Conservation (phyloP, 2,113 vertebrate species). For the Zosterops hypoxanthus region DNA sequence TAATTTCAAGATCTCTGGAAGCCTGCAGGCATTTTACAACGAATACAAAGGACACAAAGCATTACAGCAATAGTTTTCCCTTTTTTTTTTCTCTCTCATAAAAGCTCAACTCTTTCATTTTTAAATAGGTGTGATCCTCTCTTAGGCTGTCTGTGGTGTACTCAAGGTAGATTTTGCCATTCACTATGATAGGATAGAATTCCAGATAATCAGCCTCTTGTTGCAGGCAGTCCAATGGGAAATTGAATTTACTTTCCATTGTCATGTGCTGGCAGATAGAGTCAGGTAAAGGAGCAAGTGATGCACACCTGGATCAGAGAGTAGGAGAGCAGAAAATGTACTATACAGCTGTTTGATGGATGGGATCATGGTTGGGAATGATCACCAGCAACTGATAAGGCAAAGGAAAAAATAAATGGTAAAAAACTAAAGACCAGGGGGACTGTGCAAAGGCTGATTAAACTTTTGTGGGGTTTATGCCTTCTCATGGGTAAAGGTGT, state of each 20-base stretch:
- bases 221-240: background rate
- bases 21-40: background rate
- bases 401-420: background rate
- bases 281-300: background rate
- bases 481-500: background rate
- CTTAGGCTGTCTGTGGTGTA: background rate
- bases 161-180: background rate
- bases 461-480: background rate
- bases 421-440: background rate
- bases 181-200: background rate
- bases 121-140: background rate
- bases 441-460: background rate
- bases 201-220: background rate
- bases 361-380: background rate
- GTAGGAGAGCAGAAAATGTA: background rate
- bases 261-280: background rate
- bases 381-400: background rate
- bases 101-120: background rate
- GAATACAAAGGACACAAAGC: background rate
- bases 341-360: background rate
- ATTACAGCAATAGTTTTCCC: background rate
- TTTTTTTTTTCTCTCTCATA: background rate
- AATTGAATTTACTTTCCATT: background rate
- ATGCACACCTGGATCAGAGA: background rate
- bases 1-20: constrained; percentile 2